phyloP scores from a whole-genome alignment of 2,888 invertebrate genomes.

The Apamea epomidion region DNA sequence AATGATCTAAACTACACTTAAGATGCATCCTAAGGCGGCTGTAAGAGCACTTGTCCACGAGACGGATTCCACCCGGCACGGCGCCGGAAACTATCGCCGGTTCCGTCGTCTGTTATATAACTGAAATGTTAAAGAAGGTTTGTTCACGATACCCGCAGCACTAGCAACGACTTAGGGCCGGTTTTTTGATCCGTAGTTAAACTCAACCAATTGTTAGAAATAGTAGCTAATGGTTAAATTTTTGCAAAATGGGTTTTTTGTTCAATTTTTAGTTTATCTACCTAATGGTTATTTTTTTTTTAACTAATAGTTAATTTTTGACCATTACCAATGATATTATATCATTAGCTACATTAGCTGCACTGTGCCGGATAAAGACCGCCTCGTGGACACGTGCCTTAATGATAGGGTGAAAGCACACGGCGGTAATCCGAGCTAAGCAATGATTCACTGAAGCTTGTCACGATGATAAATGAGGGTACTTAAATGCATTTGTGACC shows the following conservation, averaged over 20 bases:
- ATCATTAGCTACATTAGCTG: background rate
- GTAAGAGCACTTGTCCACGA: slow-evolving; percentile 23
- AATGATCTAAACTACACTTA: slow-evolving; percentile 35
- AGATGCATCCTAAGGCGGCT: background rate
- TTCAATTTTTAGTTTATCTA: too few relatives aligned
- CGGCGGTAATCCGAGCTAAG: slow-evolving; percentile 40
- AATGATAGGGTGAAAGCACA: slow-evolving; percentile 42
- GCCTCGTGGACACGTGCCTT: slow-evolving; percentile 6
- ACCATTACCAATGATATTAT: too few relatives aligned
- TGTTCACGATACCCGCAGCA: background rate
- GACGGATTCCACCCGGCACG: background rate
- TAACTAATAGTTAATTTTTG: too few relatives aligned
- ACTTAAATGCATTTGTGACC: slow-evolving; percentile 44
- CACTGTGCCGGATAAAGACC: background rate
- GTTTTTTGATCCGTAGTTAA: too few relatives aligned
- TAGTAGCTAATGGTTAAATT: too few relatives aligned
- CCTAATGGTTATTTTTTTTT: too few relatives aligned
- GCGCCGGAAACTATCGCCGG: background rate
- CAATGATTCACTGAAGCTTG: slow-evolving; percentile 51
- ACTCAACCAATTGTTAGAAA: too few relatives aligned
- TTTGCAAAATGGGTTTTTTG: too few relatives aligned
- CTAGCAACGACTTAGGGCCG: background rate
- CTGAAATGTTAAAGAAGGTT: background rate
- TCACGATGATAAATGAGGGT: slow-evolving; percentile 48
- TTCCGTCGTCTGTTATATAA: background rate